These are phyloP conservation scores for Drosophila gunungcola DNA, from an alignment of 1,140 invertebrate genomes.

Conservation along the genomic window DNA sequence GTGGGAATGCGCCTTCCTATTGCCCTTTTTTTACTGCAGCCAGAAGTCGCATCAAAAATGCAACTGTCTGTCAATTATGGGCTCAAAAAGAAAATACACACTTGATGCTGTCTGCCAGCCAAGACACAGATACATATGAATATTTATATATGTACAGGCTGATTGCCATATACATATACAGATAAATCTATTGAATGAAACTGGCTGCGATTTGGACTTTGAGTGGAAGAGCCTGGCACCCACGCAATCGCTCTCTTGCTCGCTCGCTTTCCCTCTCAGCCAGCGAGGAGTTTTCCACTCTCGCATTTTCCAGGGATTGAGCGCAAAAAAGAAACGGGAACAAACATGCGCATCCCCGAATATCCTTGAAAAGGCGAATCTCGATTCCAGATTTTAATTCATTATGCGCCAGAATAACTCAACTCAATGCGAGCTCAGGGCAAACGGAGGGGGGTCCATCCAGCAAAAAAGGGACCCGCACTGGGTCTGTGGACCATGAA, in stretches of 20 bases:
- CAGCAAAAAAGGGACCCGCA: not conserved
- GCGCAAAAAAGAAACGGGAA: conserved; percentile 72
- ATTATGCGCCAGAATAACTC: conserved; percentile 71
- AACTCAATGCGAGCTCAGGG: conserved; percentile 27
- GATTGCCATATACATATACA: conserved; percentile 19
- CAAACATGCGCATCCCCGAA: conserved; percentile 80
- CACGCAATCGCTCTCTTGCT: conserved; percentile 18
- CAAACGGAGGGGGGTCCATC: conserved; percentile 14
- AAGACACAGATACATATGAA: conserved; percentile 17
- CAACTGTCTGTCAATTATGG: conserved; percentile 77
- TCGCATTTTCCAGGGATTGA: conserved; percentile 68
- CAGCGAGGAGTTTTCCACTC: conserved; percentile 15
- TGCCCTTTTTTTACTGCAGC: conserved; percentile 34
- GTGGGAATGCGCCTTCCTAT: not conserved
- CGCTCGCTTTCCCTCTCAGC: not conserved
- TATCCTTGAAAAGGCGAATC: conserved; percentile 73
- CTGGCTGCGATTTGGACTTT: conserved; percentile 61
- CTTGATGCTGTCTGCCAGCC: conserved; percentile 57
- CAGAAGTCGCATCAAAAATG: conserved; percentile 66
- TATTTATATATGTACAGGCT: conserved; percentile 1
- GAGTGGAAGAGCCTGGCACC: conserved; percentile 66
- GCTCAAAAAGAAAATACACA: conserved; percentile 61
- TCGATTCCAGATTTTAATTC: conserved; percentile 77
- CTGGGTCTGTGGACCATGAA: not conserved
- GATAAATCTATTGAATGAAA: conserved; percentile 74